Evolutionary conservation across 2,797 vertebrate species (phyloP).

Genomic region (Dipus sagitta): DNA sequence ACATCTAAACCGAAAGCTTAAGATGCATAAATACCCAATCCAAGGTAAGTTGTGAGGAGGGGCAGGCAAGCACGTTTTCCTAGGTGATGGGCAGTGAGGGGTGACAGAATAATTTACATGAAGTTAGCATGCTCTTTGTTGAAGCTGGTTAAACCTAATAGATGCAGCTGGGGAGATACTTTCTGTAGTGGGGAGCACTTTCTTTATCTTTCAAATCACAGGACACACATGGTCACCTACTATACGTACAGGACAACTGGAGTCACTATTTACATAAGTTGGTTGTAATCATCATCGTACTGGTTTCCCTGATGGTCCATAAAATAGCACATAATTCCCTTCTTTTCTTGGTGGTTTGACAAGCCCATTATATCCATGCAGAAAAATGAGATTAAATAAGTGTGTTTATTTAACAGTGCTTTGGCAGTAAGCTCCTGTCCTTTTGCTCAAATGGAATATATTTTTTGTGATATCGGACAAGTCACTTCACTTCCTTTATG

Average conservation of each 20-base stretch:
- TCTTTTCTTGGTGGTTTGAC: constrained; percentile 11
- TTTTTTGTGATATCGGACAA: neutral
- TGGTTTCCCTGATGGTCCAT: neutral
- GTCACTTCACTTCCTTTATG: neutral
- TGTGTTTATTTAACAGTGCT: neutral
- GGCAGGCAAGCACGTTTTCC: accelerated
- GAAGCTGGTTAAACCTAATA: neutral
- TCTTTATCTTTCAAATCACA: constrained; percentile 22
- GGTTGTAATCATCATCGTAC: neutral
- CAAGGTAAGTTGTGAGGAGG: neutral
- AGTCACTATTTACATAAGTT: neutral
- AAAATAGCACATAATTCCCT: neutral
- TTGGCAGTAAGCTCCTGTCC: neutral
- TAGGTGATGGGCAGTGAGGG: neutral
- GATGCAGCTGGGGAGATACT: neutral
- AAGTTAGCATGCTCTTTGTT: neutral
- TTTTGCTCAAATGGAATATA: neutral
- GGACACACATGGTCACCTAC: neutral
- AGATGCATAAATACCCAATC: neutral
- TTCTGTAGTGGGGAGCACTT: neutral
- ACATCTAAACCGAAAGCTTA: neutral
- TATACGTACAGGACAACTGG: neutral
- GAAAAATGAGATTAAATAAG: neutral
- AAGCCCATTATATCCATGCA: neutral
- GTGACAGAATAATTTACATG: neutral